Percentiles rank a stretch among this genome's conserved stretches.
These are phyloP conservation scores for Glaucidium brasilianum DNA, from an alignment of 2,113 vertebrate genomes.

Conservation along the genomic window DNA sequence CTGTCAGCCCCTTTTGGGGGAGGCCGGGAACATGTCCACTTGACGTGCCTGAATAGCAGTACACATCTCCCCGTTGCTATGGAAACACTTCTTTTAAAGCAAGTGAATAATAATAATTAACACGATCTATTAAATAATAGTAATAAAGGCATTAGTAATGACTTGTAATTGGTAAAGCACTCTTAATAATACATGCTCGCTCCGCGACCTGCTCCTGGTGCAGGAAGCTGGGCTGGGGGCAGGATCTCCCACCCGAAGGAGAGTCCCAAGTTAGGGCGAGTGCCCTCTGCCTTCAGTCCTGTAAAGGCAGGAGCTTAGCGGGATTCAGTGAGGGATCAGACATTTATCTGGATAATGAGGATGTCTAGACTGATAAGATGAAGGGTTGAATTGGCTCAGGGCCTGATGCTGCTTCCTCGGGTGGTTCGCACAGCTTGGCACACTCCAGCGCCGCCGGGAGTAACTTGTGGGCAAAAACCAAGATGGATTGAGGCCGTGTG, in stretches of 20 bases:
- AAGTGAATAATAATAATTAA: conserved; percentile 47
- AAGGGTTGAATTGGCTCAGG: conserved; percentile 54
- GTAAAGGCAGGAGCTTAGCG: neutral
- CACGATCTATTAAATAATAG: neutral
- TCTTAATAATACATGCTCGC: accelerated
- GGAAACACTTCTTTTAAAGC: conserved; percentile 32
- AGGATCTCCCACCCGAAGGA: neutral
- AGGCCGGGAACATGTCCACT: neutral
- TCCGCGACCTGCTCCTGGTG: accelerated
- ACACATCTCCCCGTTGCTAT: neutral
- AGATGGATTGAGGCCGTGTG: accelerated
- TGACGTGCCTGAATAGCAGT: neutral
- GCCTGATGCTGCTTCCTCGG: neutral
- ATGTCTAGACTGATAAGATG: conserved; percentile 59
- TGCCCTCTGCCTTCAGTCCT: neutral
- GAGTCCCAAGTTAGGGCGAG: neutral
- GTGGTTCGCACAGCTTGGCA: accelerated
- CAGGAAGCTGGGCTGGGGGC: neutral
- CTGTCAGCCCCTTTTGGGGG: neutral
- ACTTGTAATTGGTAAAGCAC: conserved; percentile 12
- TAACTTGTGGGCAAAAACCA: neutral
- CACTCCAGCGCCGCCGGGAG: accelerated
- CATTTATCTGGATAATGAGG: conserved; percentile 63
- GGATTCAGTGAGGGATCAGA: conserved; percentile 47
- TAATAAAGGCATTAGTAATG: neutral